phyloP scores from a whole-genome alignment of 2,797 vertebrate species.

The Vultur gryphus region DNA sequence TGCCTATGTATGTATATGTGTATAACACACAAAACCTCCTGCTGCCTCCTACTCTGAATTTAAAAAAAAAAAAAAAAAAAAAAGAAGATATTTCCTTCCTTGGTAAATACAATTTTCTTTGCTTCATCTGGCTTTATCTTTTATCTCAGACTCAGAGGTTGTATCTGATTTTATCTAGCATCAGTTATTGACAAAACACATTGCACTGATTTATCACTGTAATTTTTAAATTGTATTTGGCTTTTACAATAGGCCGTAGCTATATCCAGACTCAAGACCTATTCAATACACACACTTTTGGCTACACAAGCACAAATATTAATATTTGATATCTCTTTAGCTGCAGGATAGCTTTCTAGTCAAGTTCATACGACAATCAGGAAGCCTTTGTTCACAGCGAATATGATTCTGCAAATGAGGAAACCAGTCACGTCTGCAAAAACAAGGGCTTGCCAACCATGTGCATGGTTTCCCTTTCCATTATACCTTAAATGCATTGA shows the following conservation, averaged over 20 bases:
- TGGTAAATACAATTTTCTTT: neutral
- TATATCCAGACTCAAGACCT: neutral
- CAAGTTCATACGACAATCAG: neutral
- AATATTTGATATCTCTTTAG: constrained; percentile 24
- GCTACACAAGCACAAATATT: neutral
- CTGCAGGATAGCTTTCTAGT: neutral
- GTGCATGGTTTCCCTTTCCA: neutral
- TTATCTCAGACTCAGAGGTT: neutral
- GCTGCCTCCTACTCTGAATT: neutral
- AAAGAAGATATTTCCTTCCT: neutral
- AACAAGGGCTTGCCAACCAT: neutral
- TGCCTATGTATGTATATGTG: neutral
- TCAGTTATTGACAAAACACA: neutral
- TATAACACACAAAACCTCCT: neutral
- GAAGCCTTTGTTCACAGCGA: constrained; percentile 25
- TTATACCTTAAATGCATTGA: neutral
- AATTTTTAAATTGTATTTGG: neutral
- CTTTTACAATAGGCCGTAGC: neutral
- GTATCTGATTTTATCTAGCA: neutral
- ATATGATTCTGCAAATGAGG: neutral
- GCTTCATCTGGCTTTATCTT: neutral
- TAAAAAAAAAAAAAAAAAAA: neutral
- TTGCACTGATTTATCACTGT: neutral
- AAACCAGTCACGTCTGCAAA: neutral
- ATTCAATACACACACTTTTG: neutral